Conservation (phyloP, 1,140 invertebrate genomes). For the Euura saliciscinereae region DNA sequence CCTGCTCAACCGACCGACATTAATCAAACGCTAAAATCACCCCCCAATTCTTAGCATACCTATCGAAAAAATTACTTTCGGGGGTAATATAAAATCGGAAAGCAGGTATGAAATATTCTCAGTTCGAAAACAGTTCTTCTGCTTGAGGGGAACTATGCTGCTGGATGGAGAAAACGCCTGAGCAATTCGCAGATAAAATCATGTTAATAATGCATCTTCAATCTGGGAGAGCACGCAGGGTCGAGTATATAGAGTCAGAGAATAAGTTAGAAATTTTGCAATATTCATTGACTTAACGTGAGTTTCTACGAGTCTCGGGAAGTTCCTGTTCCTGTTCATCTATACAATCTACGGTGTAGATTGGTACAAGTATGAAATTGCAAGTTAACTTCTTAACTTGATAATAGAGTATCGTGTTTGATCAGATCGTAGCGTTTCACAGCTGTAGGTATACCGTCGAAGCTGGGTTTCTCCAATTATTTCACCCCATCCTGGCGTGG, state of each 20-base stretch:
- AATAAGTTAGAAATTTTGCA: slow-evolving; percentile 2
- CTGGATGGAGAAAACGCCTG: neutral
- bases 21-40: neutral
- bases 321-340: neutral
- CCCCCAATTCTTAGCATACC: neutral
- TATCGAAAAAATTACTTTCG: neutral
- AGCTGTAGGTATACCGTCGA: too few species aligned
- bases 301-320: neutral
- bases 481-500: neutral
- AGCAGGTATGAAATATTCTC: too few species aligned
- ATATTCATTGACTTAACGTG: neutral
- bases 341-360: neutral
- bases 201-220: neutral
- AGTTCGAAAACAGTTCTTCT: too few species aligned
- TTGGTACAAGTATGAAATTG: neutral
- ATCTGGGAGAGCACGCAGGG: neutral
- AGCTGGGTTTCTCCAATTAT: slow-evolving; percentile 1
- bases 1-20: neutral
- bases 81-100: too few species aligned
- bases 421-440: neutral
- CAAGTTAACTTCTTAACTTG: neutral
- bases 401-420: neutral
- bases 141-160: neutral
- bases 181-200: neutral
- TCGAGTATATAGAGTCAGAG: neutral